Conservation (phyloP, 2,113 vertebrate species). For the Xiphophorus hellerii region DNA sequence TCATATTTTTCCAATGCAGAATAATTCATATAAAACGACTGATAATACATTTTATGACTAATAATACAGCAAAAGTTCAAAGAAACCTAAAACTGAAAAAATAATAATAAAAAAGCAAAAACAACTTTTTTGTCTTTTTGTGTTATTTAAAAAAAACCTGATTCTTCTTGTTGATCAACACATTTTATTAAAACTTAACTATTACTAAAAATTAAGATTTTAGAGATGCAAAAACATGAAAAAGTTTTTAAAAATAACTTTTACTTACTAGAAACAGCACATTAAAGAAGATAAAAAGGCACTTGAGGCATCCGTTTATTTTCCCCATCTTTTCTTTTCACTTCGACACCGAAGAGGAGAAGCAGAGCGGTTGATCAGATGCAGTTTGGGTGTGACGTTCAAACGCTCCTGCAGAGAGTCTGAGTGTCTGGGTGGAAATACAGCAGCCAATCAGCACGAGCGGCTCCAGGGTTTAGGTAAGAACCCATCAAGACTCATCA, state of each 20-base stretch:
- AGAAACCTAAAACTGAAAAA: not conserved
- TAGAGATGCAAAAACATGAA: not conserved
- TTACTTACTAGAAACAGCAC: constrained; percentile 63
- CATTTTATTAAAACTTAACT: not conserved
- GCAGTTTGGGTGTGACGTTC: not conserved
- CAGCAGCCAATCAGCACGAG: constrained; percentile 3
- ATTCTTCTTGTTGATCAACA: not conserved
- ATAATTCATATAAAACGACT: not conserved
- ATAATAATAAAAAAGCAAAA: too few species aligned
- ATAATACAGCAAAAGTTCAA: not conserved
- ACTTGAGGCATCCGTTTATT: constrained; percentile 69
- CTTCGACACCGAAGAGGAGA: not conserved
- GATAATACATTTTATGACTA: too few species aligned
- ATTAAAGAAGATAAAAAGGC: constrained; percentile 72
- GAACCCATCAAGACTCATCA: not conserved
- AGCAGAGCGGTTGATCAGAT: not conserved
- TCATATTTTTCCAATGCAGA: not conserved
- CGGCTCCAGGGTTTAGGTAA: not conserved
- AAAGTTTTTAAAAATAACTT: not conserved
- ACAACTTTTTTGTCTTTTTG: not conserved
- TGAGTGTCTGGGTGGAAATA: not conserved
- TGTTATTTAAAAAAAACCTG: not conserved
- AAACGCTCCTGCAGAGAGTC: not conserved
- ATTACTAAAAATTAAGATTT: not conserved
- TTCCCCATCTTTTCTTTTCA: constrained; percentile 58